Evolutionary conservation across 2,888 invertebrate genomes (phyloP).

Genomic region (Brachylomia viminalis): DNA sequence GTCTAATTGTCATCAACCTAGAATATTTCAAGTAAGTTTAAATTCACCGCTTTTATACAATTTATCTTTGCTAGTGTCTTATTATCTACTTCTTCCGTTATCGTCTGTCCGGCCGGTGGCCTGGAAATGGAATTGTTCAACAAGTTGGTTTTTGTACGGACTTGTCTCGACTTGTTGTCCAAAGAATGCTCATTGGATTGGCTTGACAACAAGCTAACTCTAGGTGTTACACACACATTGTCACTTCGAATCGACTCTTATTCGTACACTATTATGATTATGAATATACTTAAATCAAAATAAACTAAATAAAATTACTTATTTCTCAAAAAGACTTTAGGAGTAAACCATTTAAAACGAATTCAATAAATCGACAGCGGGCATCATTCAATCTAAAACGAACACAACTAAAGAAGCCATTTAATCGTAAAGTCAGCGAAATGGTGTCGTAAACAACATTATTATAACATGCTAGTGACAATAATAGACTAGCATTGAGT

Average conservation of each 20-base stretch:
- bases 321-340: background rate
- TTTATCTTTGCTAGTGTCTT: constrained; percentile 3
- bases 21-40: constrained; percentile 17
- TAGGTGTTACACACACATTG: background rate
- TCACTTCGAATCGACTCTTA: background rate
- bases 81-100: constrained; percentile 30
- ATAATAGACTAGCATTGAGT: constrained; percentile 79
- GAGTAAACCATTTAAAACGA: constrained; percentile 21
- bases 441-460: constrained; percentile 72
- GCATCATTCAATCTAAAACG: constrained; percentile 31
- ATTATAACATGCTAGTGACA: constrained; percentile 72
- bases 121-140: constrained; percentile 32
- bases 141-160: constrained; percentile 37
- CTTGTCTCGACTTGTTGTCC: constrained; percentile 57
- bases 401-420: constrained; percentile 45
- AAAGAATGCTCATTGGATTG: constrained; percentile 8
- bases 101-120: constrained; percentile 8
- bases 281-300: constrained; percentile 15
- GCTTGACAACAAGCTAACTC: constrained; percentile 5
- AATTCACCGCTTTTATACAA: background rate
- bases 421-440: constrained; percentile 70
- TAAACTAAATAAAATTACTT: constrained; percentile 6
- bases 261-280: constrained; percentile 3
- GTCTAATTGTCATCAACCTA: constrained; percentile 39
- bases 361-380: constrained; percentile 28